Evolutionary conservation across 2,113 vertebrate species (phyloP).

Genomic region (Laterallus jamaicensis): DNA sequence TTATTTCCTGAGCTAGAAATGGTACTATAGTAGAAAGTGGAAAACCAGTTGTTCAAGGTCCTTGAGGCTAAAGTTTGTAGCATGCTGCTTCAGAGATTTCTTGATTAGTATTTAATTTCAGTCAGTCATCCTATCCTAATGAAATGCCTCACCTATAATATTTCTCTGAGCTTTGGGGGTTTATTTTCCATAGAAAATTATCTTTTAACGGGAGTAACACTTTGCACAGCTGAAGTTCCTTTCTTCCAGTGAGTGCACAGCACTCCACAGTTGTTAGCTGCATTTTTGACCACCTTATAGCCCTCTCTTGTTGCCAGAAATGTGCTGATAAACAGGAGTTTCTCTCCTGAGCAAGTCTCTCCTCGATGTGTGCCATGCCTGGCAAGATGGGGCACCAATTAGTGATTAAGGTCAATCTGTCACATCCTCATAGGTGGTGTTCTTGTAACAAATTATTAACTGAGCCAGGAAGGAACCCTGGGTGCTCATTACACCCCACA

Average conservation of each 20-base stretch:
- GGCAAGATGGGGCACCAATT: not conserved
- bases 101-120: slow-evolving; percentile 2
- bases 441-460: not conserved
- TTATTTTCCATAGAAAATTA: not conserved
- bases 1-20: not conserved
- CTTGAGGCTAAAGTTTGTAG: not conserved
- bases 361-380: not conserved
- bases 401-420: not conserved
- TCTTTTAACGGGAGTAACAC: not conserved
- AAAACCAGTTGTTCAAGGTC: not conserved
- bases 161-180: not conserved
- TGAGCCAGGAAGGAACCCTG: not conserved
- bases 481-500: not conserved
- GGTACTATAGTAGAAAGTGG: not conserved
- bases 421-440: accelerated
- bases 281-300: not conserved
- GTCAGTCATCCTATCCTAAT: not conserved
- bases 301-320: not conserved
- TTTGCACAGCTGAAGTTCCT: not conserved
- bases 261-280: not conserved
- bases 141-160: not conserved
- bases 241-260: not conserved
- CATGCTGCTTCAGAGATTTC: not conserved
- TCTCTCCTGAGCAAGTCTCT: not conserved
- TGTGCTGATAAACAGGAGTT: not conserved